A percentile compares a stretch with the other conserved stretches of the same genome.
Conservation (phyloP, 2,113 vertebrate species). For the Poeciliopsis prolifica region DNA sequence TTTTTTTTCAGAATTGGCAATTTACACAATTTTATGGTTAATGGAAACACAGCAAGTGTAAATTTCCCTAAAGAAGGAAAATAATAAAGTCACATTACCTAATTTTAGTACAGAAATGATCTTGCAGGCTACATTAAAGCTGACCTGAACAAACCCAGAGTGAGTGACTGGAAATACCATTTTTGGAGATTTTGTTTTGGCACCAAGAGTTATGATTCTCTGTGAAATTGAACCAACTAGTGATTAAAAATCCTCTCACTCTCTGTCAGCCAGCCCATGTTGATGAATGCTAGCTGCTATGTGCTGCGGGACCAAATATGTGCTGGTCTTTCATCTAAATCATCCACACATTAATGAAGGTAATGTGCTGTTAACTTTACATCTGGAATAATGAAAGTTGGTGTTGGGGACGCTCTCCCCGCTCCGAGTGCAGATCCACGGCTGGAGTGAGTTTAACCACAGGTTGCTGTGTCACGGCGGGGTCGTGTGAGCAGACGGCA, state of each 20-base stretch:
- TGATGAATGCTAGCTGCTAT: constrained; percentile 63
- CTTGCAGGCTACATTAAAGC: constrained; percentile 19
- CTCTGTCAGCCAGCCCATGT: constrained; percentile 51
- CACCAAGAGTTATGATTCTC: constrained; percentile 63
- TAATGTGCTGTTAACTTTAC: constrained; percentile 15
- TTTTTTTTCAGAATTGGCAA: too few species aligned
- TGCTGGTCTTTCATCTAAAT: constrained; percentile 55
- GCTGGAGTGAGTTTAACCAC: constrained; percentile 26
- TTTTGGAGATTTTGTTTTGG: constrained; percentile 24
- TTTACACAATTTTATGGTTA: too few species aligned
- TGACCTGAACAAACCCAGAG: constrained; percentile 19
- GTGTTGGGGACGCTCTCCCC: constrained; percentile 10
- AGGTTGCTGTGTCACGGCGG: constrained; percentile 22
- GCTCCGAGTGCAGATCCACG: constrained; percentile 13
- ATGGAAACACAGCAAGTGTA: neutral
- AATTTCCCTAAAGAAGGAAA: neutral
- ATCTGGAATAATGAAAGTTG: constrained; percentile 24
- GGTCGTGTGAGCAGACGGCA: constrained; percentile 51
- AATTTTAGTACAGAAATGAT: constrained; percentile 30
- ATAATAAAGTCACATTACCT: neutral
- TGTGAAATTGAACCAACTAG: constrained; percentile 75
- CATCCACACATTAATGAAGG: constrained; percentile 21
- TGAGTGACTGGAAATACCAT: constrained; percentile 17
- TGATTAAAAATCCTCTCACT: constrained; percentile 61
- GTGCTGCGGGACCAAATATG: constrained; percentile 55